Conservation (phyloP, 2,113 vertebrate genomes). For the Dromaius novaehollandiae region DNA sequence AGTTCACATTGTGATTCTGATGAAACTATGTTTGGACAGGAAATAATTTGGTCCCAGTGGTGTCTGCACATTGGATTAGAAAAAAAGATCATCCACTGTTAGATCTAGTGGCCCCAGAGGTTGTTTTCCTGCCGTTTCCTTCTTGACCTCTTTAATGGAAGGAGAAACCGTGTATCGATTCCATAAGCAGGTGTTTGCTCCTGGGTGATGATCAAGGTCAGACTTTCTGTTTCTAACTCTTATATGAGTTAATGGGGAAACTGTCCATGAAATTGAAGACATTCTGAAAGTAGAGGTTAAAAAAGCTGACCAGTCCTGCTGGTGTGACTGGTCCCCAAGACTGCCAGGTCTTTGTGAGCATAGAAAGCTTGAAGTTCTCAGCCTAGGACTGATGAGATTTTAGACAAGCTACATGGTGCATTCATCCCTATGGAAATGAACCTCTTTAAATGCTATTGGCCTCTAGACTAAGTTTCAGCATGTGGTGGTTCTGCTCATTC, state of each 20-base stretch:
- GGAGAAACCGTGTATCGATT: neutral
- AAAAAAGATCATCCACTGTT: neutral
- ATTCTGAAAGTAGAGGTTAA: neutral
- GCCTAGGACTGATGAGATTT: neutral
- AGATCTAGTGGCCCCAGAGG: neutral
- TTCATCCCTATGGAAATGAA: neutral
- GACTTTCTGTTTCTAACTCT: neutral
- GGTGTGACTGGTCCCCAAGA: neutral
- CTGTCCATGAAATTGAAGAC: neutral
- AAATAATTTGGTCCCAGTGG: neutral
- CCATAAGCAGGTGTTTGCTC: conserved; percentile 18
- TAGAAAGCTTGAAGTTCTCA: neutral
- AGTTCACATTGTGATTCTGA: neutral
- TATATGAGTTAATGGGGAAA: neutral
- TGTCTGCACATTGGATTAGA: neutral
- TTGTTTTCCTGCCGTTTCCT: neutral
- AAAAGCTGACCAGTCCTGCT: neutral
- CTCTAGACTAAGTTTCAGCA: neutral
- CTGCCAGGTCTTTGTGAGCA: neutral
- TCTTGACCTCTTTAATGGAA: conserved; percentile 12
- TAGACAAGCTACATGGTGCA: neutral
- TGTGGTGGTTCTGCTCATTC: neutral
- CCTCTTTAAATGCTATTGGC: neutral
- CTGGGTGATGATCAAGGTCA: conserved; percentile 30
- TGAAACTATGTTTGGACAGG: neutral